Evolutionary conservation across 64 coral and sea anemone genomes (phyloP), one percentile per base, ranked within the genome.

Genomic region (Stichodactyla helianthus): DNA sequence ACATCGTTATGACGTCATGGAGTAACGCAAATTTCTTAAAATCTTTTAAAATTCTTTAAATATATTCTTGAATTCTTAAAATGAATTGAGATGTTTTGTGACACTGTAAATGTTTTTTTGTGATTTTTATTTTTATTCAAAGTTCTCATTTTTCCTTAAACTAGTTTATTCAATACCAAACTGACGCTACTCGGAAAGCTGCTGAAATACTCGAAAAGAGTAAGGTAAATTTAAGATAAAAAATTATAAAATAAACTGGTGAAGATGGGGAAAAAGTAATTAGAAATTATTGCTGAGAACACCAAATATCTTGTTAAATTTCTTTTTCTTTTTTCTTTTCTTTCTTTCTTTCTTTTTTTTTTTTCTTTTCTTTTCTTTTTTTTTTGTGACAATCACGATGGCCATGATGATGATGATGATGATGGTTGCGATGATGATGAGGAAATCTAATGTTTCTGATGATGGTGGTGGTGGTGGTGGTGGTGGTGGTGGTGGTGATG

Each of bases 181-280:
- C 90, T 8, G 97, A 99, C 28, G 93, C 97, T 22, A 99, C 90
- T 60, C 93, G 93, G n/a, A 99, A 99, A 88, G 97, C 97, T 60
- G 90, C 93, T 68, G 93, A 99, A 82, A 99, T 99, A 59, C 68
- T 99, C 20, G 97, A 99, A 68, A 99, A 99, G 90, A 95, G 93
- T 67, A 95, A 94, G 97, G 97, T 99, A 70, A 88, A 67, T 68
- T 5, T 13, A 2, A 74, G 7, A 27, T 26, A 74, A n/a, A 26
- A 68, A 23, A 22, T 6, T 20, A 7, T n/a, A 68, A 4, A 20
- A 68, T 20, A 68, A 22, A 16, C 6, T 12, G 31, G 31, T 77
- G 71, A 77, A 44, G 35, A 44, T 44, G 35, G 35, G 0, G 4
- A 44, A 44, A 44, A 44, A 44, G 35, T 44, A 44, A 44, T 1